Evolutionary conservation across 1,140 invertebrate species (phyloP), one percentile per base, ranked within the genome.

Genomic region (Ostrea edulis): DNA sequence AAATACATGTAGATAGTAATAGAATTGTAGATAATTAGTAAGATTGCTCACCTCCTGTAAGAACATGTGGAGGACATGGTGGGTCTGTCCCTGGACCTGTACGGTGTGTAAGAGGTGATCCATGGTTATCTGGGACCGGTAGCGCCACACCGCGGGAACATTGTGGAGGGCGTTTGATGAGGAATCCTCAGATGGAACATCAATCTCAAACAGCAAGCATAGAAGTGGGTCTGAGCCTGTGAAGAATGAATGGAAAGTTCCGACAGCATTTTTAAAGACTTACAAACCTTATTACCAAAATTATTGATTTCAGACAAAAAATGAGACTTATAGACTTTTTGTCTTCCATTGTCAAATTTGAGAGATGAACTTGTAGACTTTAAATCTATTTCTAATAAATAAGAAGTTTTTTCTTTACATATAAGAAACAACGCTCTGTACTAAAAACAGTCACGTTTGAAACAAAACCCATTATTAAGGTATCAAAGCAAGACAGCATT

Each of bases 201-300:
- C 90, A 81, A 88, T 89, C 65, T 92, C 92, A 89, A 90, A 92
- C 51, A 92, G n/a, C 44, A 90, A 22, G 22, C 88, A 86, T 81
- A 92, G 71, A 55, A 92, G 62, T 22, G 87, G 89, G 65, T 90
- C 88, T 17, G 90, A 53, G 22, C 92, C 90, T 91, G 62, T n/a
- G 0, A 83, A 83, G 52, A 8, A 52, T 87, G 35, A 20, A 86
- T n/a, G n/a, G 14, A 89, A 44, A 44, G 1, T 5, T 44, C 35
- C 35, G 5, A 44, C 35, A 44, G 35, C 35, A 44, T 44, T 44
- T 44, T 44, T 44, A 44, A 44, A 44, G 35, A 5, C 5, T 44
- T 44, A 44, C 35, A 44, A 44, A 44, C 35, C 35, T 5, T 44
- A 1, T 5, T 44, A 44, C 35, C 35, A 44, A 44, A 44, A 44